A percentile compares a stretch with the other conserved stretches of the same genome.
These are phyloP conservation scores for Synanthedon formicaeformis DNA, from an alignment of 2,888 invertebrate genomes.

Conservation along the genomic window DNA sequence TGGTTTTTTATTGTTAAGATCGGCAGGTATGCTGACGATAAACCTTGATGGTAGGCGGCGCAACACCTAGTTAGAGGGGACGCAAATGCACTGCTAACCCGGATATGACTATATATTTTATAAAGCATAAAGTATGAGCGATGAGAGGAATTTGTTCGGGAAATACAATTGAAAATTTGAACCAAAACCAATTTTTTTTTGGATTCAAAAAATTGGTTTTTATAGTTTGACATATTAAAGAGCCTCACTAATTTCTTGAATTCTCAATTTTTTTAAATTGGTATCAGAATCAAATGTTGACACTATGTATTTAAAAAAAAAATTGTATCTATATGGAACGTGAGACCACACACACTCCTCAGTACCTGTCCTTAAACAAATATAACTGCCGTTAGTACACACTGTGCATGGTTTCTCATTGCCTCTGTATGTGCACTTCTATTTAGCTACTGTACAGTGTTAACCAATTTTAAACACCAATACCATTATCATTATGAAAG, in stretches of 20 bases:
- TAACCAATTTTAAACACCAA: conserved; percentile 57
- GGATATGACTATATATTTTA: no score
- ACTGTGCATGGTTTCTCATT: conserved; percentile 32
- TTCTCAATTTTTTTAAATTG: no score
- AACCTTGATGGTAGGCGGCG: not conserved
- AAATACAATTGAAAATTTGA: no score
- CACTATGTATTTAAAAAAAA: no score
- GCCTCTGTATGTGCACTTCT: conserved; percentile 35
- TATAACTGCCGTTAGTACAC: conserved; percentile 37
- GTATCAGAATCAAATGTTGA: no score
- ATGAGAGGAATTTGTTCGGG: no score
- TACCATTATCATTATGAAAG: conserved; percentile 53
- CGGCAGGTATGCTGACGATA: not conserved
- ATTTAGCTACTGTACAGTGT: conserved; percentile 41
- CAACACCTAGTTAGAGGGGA: no score
- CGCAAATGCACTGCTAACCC: no score
- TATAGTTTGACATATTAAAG: no score
- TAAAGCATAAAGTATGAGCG: no score
- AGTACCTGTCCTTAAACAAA: conserved; percentile 48
- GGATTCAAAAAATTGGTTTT: no score
- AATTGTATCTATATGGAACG: not conserved
- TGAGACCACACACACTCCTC: conserved; percentile 55
- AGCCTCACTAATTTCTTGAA: no score
- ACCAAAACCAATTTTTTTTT: not conserved
- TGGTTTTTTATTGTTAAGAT: conserved; percentile 1